A percentile compares a stretch with the other conserved stretches of the same genome.
These are phyloP conservation scores for Watersipora subatra DNA, from an alignment of 1,140 invertebrate genomes.

Conservation along the genomic window DNA sequence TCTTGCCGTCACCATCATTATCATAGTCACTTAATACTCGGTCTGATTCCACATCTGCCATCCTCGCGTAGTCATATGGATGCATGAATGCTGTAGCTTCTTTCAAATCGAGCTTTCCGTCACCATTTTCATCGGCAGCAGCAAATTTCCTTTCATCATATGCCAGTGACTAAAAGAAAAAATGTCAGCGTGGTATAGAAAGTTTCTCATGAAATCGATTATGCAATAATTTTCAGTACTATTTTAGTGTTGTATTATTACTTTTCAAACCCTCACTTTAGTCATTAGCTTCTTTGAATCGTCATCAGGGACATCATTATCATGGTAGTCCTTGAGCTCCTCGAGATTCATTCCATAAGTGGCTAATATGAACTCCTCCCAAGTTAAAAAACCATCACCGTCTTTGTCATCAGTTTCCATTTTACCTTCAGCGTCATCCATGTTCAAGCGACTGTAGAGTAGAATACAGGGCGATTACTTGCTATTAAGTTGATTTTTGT, in stretches of 20 bases:
- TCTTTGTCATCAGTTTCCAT: constrained; percentile 43
- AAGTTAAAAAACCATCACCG: constrained; percentile 65
- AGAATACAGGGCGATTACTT: no score
- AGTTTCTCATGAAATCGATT: constrained; percentile 6
- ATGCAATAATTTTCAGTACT: constrained; percentile 6
- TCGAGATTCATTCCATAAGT: constrained; percentile 55
- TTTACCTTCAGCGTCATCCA: constrained; percentile 27
- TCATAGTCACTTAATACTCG: constrained; percentile 77
- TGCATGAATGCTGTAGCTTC: constrained; percentile 83
- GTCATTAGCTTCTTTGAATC: constrained; percentile 8
- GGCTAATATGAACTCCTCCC: constrained; percentile 73
- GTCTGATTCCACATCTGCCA: constrained; percentile 68
- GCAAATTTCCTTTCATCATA: constrained; percentile 77
- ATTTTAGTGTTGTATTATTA: neutral
- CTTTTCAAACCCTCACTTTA: neutral
- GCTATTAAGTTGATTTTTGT: no score
- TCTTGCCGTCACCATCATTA: constrained; percentile 59
- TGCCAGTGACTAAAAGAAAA: constrained; percentile 30
- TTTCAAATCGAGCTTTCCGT: constrained; percentile 57
- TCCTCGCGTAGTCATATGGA: constrained; percentile 79
- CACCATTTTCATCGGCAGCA: constrained; percentile 69
- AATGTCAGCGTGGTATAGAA: neutral
- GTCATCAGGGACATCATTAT: constrained; percentile 15
- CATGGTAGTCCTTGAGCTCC: constrained; percentile 32
- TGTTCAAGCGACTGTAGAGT: constrained; percentile 23